Evolutionary conservation across 2,113 vertebrate genomes (phyloP), one percentile per base, ranked within the genome.

Genomic region (Corythoichthys intestinalis): DNA sequence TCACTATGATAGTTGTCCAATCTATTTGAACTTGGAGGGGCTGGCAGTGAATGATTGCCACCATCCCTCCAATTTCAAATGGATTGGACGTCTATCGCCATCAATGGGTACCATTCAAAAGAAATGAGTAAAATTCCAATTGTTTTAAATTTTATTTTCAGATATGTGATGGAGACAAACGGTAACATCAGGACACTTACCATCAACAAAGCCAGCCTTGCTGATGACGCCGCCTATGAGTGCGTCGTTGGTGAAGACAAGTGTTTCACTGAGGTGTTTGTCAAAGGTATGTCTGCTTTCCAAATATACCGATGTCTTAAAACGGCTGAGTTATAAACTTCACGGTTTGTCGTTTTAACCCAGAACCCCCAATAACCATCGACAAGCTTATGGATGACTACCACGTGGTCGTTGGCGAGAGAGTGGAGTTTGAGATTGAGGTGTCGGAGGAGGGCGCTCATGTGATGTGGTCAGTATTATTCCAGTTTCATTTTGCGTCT

Each of bases 371-470:
- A 0, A 83, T 96, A n/a, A 90, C 91, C 71, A 92, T 96, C 49
- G 71, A 77, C 72, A 94, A 91, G 17, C 92, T 94, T 38, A 91
- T 96, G 64, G 95, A 97, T 61, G 95, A 97, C 86, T 95, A 96
- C 65, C 94, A 95, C 10, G 94, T 94, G 44, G 90, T 92, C 6
- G 95, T 96, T 46, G 95, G 93, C 13, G 95, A 96, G 67, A 91
- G 92, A 58, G 93, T 96, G 76, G 94, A 96, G 83, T 91, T 97
- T 85, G 85, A 90, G 60, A 86, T 95, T 0, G 95, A 96, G 74
- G 95, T 96, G 62, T 96, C 95, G 0, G 95, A 96, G 69, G 95
- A 97, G 15, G 95, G 95, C 0, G 95, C 95, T 11, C 92, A 94
- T 0, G 93, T 96, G 71, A 94, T 93, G 86, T 97, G 95, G 95